A percentile compares a stretch with the other conserved stretches of the same genome.
Evolutionary conservation across 2,113 vertebrate species (phyloP).

Genomic region (Phaethon lepturus): DNA sequence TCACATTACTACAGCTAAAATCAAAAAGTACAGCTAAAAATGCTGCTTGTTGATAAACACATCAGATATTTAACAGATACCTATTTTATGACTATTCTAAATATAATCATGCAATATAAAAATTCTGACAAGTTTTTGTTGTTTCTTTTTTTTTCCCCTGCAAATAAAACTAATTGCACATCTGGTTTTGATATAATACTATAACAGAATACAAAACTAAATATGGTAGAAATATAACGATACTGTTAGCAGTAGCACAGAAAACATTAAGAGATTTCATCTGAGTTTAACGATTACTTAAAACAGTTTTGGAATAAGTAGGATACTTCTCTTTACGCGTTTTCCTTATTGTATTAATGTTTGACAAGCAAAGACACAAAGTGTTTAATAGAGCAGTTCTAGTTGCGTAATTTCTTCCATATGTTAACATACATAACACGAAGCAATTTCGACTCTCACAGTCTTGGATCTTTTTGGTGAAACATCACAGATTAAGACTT

Average conservation of each 20-base stretch:
- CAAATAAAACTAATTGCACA: conserved; percentile 13
- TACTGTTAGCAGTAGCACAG: conserved; percentile 10
- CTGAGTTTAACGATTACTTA: not conserved
- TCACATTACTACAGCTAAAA: not conserved
- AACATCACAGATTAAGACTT: conserved; percentile 66
- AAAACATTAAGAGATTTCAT: conserved; percentile 22
- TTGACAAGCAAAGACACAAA: conserved; percentile 57
- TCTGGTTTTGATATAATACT: conserved; percentile 36
- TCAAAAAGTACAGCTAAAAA: not conserved
- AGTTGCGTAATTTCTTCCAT: conserved; percentile 48
- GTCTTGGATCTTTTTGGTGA: conserved; percentile 62
- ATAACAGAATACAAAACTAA: not conserved
- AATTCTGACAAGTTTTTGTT: not conserved
- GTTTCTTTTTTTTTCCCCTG: not conserved
- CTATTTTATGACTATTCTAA: not conserved
- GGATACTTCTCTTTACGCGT: conserved; percentile 30
- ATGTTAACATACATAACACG: conserved; percentile 51
- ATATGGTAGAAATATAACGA: not conserved
- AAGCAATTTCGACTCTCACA: conserved; percentile 49
- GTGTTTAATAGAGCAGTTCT: conserved; percentile 29
- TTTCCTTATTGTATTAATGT: conserved; percentile 48
- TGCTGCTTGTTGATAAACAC: not conserved
- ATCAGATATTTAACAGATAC: not conserved
- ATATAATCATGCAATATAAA: not conserved
- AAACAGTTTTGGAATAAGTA: conserved; percentile 19